phyloP scores from a whole-genome alignment of 2,113 vertebrate genomes.

The Acanthisitta chloris region DNA sequence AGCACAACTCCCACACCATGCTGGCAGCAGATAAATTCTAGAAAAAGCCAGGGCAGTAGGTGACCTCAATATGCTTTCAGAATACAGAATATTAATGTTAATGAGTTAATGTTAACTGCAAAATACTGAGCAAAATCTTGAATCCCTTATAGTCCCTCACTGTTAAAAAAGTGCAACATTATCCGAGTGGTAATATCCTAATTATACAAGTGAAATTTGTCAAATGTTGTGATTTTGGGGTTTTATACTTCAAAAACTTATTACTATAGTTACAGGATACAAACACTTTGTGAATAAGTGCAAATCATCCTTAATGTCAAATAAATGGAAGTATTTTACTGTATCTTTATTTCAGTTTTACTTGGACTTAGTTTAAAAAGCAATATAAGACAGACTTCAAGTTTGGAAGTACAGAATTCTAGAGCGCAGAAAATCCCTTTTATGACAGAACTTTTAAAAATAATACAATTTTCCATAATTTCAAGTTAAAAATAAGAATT shows the following conservation, averaged over 20 bases:
- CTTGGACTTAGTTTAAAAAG: background rate
- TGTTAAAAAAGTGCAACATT: background rate
- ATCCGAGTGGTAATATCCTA: background rate
- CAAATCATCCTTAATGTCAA: background rate
- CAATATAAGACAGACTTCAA: background rate
- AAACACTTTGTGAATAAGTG: background rate
- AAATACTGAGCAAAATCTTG: background rate
- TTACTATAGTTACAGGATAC: background rate
- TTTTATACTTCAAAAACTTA: background rate
- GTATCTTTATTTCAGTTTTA: background rate
- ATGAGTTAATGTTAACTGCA: background rate
- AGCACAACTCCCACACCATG: background rate
- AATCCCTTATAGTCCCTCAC: background rate
- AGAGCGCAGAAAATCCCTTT: background rate
- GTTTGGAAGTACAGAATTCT: background rate
- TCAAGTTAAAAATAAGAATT: background rate
- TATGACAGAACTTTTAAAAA: background rate
- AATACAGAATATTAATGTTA: background rate
- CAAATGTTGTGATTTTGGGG: background rate
- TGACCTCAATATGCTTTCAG: background rate
- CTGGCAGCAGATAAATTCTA: slow-evolving; percentile 4
- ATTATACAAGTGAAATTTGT: background rate
- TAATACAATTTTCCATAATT: background rate
- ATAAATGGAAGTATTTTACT: background rate
- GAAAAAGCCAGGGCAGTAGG: background rate